Evolutionary conservation across 1,140 invertebrate species (phyloP), one percentile per base, ranked within the genome.

Genomic region (Formica exsecta): DNA sequence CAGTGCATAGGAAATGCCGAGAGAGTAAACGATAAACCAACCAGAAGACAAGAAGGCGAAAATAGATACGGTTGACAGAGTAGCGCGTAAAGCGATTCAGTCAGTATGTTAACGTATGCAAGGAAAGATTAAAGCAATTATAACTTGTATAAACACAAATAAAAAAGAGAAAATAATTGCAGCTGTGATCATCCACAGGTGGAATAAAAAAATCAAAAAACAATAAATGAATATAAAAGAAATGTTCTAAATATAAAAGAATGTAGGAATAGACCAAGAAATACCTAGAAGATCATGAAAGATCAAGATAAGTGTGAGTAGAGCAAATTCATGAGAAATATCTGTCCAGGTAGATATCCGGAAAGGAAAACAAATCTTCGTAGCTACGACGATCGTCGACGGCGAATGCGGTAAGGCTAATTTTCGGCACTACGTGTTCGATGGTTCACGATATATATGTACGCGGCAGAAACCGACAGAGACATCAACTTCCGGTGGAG

Each of bases 401-500:
- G 74, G 74, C 57, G 29, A 89, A 88, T 73, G 76, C 29, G n/a
- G 41, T 16, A n/a, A 22, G 64, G 25, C 88, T 89, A 80, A 89
- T 89, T 86, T 86, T 80, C 75, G 59, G 19, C 48, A 19, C 36
- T 57, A 25, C 80, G 64, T 13, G 32, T 11, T 48, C 79, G 66
- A 38, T 29, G 38, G 41, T 74, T 29, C 7, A 44, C 74, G 80
- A 86, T 80, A 38, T 81, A 80, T 59, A 29, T 70, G 25, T 51
- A 62, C 41, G 36, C 66, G 44, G n/a, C 57, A 76, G 36, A 57
- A 76, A 75, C 59, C 62, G 54, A 76, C 89, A 81, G 80, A 81
- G 80, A 85, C 85, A 91, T 70, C 79, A 89, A 91, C 89, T 91
- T 91, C 89, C 85, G 68, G 22, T 57, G 25, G 75, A 91, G 89